A percentile compares a stretch with the other conserved stretches of the same genome.
These are phyloP conservation scores for Drosophila malerkotliana DNA, from an alignment of 1,140 invertebrate species.

Conservation along the genomic window DNA sequence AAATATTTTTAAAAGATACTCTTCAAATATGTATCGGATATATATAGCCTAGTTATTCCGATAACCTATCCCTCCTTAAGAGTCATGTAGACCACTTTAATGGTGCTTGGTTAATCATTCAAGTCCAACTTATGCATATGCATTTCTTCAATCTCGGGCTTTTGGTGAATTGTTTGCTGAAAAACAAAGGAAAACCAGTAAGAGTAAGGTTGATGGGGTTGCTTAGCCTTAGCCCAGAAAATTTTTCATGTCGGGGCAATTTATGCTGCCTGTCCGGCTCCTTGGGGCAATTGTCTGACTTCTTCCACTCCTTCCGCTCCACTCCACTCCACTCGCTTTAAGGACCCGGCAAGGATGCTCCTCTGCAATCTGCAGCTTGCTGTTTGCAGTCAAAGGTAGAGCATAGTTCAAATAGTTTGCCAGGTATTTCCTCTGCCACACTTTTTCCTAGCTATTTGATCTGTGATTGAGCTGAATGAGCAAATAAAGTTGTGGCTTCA, in stretches of 20 bases:
- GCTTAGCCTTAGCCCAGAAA: slow-evolving; percentile 54
- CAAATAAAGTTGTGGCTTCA: slow-evolving; percentile 74
- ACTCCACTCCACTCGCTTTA: not conserved
- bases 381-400: slow-evolving; percentile 70
- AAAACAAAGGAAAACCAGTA: slow-evolving; percentile 61
- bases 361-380: slow-evolving; percentile 34
- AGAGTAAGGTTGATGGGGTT: slow-evolving; percentile 30
- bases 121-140: slow-evolving; percentile 66
- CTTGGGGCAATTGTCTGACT: slow-evolving; percentile 65
- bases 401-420: slow-evolving; percentile 78
- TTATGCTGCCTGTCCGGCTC: slow-evolving; percentile 67
- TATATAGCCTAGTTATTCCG: too few species aligned
- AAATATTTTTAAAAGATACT: too few species aligned
- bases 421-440: slow-evolving; percentile 71
- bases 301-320: not conserved
- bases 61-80: slow-evolving; percentile 6
- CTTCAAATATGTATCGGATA: too few species aligned
- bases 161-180: slow-evolving; percentile 71
- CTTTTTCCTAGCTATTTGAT: slow-evolving; percentile 75
- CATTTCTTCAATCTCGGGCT: slow-evolving; percentile 65
- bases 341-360: slow-evolving; percentile 7
- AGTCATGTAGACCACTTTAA: not conserved
- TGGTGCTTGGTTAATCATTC: not conserved
- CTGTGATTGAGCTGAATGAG: slow-evolving; percentile 80
- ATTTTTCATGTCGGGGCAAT: slow-evolving; percentile 54